Evolutionary conservation across 1,140 invertebrate species (phyloP), one percentile per base, ranked within the genome.

Genomic region (Drosophila lacteicornis): DNA sequence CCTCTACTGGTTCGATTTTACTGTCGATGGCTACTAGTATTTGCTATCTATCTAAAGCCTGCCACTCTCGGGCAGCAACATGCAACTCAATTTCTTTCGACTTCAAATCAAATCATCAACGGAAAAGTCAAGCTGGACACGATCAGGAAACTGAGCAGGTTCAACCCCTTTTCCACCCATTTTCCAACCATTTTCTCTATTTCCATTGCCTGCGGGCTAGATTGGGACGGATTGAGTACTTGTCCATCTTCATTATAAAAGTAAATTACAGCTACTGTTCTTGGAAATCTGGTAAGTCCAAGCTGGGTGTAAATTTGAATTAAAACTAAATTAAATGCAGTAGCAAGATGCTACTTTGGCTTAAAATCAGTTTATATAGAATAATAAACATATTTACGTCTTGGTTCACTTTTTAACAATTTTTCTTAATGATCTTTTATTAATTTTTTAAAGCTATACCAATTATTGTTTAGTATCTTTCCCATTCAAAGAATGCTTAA

Each of bases 51-150:
- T 61, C 53, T 60, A 51, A 51, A 47, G 63, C 51, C 74, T 58
- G 58, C 62, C 58, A 57, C 69, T 70, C 63, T 59, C 42, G 9
- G 13, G 60, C 60, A 66, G 77, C 84, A 80, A 83, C 83, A 87
- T 87, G 84, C 83, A 87, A 87, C 83, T 86, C 74, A 78, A 78
- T 78, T 78, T 69, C 55, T 27, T 53, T n/a, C 17, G 27, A 3
- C 50, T 47, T 58, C 65, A 40, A 61, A 68, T 51, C 75, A 73
- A 76, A 74, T 51, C 71, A 77, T 73, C 80, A 58, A 57, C 75
- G 74, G 62, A 82, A 77, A 76, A 81, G 43, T 73, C 74, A 42
- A 49, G 43, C 17, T 75, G 70, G 47, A 55, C 56, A 22, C 60
- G 67, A 82, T 73, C 74, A 82, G 83, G 75, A 87, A 84, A 61